Conservation (phyloP, 1,140 invertebrate genomes). For the Hyposmocoma kahamanoa region DNA sequence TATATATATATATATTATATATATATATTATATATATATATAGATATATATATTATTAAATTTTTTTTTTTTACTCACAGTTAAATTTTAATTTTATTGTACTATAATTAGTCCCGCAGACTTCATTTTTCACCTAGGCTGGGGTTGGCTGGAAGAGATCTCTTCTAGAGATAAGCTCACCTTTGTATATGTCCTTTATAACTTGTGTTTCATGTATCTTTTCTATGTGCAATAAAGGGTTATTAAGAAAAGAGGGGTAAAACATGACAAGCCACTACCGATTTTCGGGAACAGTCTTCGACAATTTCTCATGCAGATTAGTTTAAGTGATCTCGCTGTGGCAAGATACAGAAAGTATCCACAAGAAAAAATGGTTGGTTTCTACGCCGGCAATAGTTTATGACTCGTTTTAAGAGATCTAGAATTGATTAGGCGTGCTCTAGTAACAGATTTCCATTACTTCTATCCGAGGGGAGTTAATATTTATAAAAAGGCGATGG, state of each 20-base stretch:
- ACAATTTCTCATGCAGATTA: background rate
- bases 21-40: too few species aligned
- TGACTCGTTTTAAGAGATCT: background rate
- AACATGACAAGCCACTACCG: background rate
- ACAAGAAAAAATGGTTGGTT: background rate
- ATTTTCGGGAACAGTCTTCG: background rate
- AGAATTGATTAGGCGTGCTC: background rate
- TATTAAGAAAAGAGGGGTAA: constrained; percentile 1
- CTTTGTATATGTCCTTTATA: too few species aligned
- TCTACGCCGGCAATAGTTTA: background rate
- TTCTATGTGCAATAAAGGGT: too few species aligned
- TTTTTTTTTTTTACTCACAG: too few species aligned
- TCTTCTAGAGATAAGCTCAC: too few species aligned
- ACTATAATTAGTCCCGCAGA: too few species aligned
- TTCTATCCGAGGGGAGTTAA: background rate
- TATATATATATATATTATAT: too few species aligned
- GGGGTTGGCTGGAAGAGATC: too few species aligned
- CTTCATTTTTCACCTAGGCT: too few species aligned
- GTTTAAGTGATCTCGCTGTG: background rate
- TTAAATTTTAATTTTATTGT: too few species aligned
- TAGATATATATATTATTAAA: too few species aligned
- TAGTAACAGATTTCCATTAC: background rate
- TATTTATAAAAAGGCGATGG: constrained; percentile 33
- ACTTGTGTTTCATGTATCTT: too few species aligned
- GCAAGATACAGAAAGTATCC: background rate